These are phyloP conservation scores for Oncorhynchus keta DNA, from an alignment of 2,113 vertebrate genomes.

Conservation along the genomic window DNA sequence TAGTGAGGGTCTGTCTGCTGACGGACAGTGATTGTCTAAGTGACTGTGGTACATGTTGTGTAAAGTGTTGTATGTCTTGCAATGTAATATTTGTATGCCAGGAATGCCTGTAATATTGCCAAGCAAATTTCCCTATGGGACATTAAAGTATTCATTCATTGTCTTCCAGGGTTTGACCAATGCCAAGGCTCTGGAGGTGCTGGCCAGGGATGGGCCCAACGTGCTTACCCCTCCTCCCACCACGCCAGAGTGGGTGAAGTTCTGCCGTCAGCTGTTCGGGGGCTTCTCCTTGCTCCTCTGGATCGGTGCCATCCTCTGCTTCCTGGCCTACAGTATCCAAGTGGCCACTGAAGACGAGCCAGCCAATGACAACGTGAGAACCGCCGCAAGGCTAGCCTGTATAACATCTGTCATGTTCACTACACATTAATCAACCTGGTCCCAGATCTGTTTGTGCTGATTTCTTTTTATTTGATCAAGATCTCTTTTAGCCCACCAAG, in stretches of 20 bases:
- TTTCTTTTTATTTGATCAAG: too few relatives aligned
- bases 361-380: conserved; percentile 85
- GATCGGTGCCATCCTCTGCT: conserved; percentile 90
- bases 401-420: background rate
- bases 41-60: too few relatives aligned
- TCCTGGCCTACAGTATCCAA: conserved; percentile 89
- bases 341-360: conserved; percentile 84
- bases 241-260: conserved; percentile 93
- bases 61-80: too few relatives aligned
- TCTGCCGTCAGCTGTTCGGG: conserved; percentile 91
- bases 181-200: conserved; percentile 75
- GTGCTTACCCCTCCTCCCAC: conserved; percentile 87
- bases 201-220: conserved; percentile 85
- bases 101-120: too few relatives aligned
- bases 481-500: too few relatives aligned
- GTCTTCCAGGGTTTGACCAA: conserved; percentile 80
- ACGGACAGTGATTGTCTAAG: background rate
- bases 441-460: too few relatives aligned
- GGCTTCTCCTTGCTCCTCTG: conserved; percentile 93
- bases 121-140: too few relatives aligned
- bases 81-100: too few relatives aligned
- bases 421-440: background rate
- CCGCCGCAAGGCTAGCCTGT: background rate
- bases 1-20: background rate
- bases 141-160: background rate